Evolutionary conservation across 2,888 invertebrate genomes (phyloP).

Genomic region (Imbricaverruca yamaguchii): DNA sequence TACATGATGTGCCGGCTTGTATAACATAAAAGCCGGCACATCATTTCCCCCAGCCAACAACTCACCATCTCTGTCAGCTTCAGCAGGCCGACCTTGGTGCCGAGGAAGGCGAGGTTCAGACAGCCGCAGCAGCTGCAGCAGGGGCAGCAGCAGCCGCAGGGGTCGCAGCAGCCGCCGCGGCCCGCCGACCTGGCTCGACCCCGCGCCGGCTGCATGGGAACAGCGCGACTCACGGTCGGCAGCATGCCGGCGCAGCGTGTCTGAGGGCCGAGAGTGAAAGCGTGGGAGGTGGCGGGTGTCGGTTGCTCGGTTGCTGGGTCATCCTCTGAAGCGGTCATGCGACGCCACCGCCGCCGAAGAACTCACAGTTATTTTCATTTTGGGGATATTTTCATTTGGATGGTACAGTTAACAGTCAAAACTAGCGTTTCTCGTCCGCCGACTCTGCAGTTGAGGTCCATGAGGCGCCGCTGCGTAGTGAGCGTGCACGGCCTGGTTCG

Average conservation of each 20-base stretch:
- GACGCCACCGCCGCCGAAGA: neutral
- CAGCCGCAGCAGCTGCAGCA: slow-evolving; percentile 71
- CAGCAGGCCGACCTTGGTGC: slow-evolving; percentile 61
- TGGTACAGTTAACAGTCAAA: no score
- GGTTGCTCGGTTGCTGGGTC: no score
- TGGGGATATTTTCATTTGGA: no score
- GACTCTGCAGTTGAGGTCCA: no score
- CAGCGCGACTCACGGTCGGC: neutral
- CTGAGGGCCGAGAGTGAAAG: neutral
- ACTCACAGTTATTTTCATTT: no score
- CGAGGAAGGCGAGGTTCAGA: slow-evolving; percentile 65
- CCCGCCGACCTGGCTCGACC: neutral
- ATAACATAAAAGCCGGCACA: no score
- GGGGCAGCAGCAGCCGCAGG: slow-evolving; percentile 49
- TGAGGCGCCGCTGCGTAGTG: no score
- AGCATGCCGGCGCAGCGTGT: neutral
- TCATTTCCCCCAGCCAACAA: slow-evolving; percentile 13
- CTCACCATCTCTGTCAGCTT: slow-evolving; percentile 59
- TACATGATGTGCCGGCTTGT: no score
- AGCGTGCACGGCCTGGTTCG: no score
- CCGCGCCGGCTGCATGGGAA: neutral
- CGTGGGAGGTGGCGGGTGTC: neutral
- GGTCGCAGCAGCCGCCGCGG: neutral
- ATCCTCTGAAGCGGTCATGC: neutral
- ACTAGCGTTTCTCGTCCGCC: no score